phyloP scores from a whole-genome alignment of 2,888 invertebrate genomes.

The Tinea semifulvella region DNA sequence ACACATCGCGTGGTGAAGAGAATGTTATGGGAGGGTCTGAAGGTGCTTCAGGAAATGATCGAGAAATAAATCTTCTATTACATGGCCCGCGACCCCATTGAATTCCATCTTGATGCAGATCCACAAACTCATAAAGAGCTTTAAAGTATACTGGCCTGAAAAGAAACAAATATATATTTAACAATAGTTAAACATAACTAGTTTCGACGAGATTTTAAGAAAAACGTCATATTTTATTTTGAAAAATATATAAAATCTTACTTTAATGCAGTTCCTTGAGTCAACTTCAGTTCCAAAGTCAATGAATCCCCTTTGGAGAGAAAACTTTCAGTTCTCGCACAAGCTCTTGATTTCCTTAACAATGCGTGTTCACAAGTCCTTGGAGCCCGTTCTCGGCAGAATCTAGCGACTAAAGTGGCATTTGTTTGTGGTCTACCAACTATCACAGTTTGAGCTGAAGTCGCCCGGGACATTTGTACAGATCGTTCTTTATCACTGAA shows the following conservation, averaged over 20 bases:
- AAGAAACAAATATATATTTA: too few species aligned
- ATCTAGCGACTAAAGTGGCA: conserved; percentile 81
- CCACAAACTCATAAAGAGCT: conserved; percentile 88
- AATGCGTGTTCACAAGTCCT: conserved; percentile 85
- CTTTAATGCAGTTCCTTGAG: conserved; percentile 87
- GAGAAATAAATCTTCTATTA: conserved; percentile 78
- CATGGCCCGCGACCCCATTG: conserved; percentile 79
- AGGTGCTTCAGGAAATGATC: conserved; percentile 62
- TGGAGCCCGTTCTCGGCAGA: conserved; percentile 84
- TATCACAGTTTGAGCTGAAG: conserved; percentile 55
- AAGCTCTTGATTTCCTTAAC: conserved; percentile 74
- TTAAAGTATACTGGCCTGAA: conserved; percentile 83
- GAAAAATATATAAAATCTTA: conserved; percentile 41
- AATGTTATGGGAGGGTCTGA: conserved; percentile 78
- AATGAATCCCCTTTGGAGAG: conserved; percentile 83
- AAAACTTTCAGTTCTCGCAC: conserved; percentile 83
- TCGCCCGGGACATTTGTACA: conserved; percentile 57
- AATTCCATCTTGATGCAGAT: conserved; percentile 85
- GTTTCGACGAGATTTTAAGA: too few species aligned
- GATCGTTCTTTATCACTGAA: conserved; percentile 58
- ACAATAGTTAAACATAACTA: too few species aligned
- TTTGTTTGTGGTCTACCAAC: conserved; percentile 72
- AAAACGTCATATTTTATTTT: too few species aligned
- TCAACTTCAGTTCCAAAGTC: conserved; percentile 80
- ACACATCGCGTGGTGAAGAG: conserved; percentile 83